Evolutionary conservation across 1,140 invertebrate species (phyloP), one percentile per base, ranked within the genome.

Genomic region (Mizuhopecten yessoensis): DNA sequence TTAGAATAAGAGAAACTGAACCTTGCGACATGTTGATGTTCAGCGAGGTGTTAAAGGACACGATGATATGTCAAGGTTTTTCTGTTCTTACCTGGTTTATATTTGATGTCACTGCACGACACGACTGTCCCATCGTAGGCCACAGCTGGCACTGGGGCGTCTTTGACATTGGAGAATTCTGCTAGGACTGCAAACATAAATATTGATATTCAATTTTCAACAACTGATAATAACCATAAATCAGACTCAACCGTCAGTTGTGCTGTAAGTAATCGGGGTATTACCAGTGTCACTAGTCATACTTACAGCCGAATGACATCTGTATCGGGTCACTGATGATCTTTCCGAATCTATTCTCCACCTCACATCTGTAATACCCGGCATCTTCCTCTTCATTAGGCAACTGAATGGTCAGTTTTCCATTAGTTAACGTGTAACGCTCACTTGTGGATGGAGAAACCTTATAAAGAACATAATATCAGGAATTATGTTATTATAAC

Each of bases 391-490:
- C 91, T 92, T 98, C 97, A 33, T 23, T 34, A 13, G 99, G 99
- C 94, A 98, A 97, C 95, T 98, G 97, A 92, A 99, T 99, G 90
- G 99, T 99, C 0, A 99, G 96, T 91, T 98, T 98, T 75, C 99
- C 99, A 93, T 99, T 99, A 95, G 98, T 99, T 17, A 99, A 96
- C 1, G 99, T 99, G 95, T 98, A 98, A 87, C 98, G 97, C 98
- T 98, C n/a, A 87, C 93, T 91, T 0, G 89, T 7, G 7, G 87
- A 87, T 34, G 89, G 17, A 5, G 92, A 93, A 15, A 95, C 88
- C 90, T 94, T 23, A 86, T 33, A 9, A n/a, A n/a, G n/a, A 29
- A 33, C n/a, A 23, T 11, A 34, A 34, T 10, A 39, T 34, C 0
- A 86, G 34, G 29, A 34, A 0, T 34, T 15, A 9, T n/a, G n/a